Conservation (phyloP, 1,140 invertebrate species). For the Drosophila paulistorum region DNA sequence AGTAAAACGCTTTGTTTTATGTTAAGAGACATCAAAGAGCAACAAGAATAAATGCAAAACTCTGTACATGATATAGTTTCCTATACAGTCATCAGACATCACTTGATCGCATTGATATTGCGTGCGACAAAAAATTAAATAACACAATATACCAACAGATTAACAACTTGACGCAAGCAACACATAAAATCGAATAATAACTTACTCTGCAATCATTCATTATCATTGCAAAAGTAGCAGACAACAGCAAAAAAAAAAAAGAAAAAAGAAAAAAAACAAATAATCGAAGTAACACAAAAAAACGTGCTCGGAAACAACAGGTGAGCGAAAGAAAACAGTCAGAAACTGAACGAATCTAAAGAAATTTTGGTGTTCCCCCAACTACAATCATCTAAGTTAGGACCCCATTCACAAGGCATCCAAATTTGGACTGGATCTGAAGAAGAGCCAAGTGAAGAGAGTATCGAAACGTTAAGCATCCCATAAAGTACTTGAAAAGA, state of each 20-base stretch:
- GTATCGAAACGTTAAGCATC: too few species aligned
- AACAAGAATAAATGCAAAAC: neutral
- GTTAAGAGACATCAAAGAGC: conserved; percentile 1
- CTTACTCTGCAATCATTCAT: neutral
- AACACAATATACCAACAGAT: conserved; percentile 3
- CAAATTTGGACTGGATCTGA: neutral
- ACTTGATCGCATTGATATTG: neutral
- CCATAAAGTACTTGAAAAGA: too few species aligned
- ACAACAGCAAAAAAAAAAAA: neutral
- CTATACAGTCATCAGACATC: neutral
- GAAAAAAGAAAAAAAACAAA: neutral
- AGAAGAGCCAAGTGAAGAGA: too few species aligned
- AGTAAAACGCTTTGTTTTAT: conserved; percentile 7
- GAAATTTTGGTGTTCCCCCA: too few species aligned
- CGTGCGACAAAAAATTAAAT: conserved; percentile 4
- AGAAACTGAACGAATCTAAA: too few species aligned
- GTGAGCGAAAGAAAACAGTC: neutral
- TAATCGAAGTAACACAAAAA: neutral
- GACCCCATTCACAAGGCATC: neutral
- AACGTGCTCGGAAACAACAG: conserved; percentile 3
- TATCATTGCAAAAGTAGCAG: neutral
- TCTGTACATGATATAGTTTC: neutral
- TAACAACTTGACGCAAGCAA: conserved; percentile 2
- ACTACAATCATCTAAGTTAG: too few species aligned
- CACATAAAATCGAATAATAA: conserved; percentile 5